Base-by-base conservation (phyloP, 2,797 vertebrate genomes). In the Kryptolebias ocellatus region DNA sequence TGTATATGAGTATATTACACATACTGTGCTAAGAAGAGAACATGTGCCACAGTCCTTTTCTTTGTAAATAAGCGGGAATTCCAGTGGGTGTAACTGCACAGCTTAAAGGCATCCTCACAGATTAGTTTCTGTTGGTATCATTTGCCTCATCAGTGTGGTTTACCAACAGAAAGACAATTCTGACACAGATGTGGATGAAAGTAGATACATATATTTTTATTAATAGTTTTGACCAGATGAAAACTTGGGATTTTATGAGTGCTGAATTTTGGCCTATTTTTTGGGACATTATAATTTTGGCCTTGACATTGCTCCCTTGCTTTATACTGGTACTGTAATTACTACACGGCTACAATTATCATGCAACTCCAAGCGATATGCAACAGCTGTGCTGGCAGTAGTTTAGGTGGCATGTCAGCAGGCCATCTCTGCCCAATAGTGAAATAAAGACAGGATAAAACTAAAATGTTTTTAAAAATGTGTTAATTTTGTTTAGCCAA, bases 71-170 rank as follows among this genome's bases (percentile, higher is more conserved):
- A 62, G 65, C 80, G 63, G 57, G 42, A 70, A 81, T 72, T 83
- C 75, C 62, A 78, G 62, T 50, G 76, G 60, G 67, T 67, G 83
- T 76, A 83, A 83, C 61, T 51, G 39, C 61, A 81, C 34, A 72
- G 71, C 76, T 49, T 2, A 69, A 61, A 77, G 70, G 58, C n/a
- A 3, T 79, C 84, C 81, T 80, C 64, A 81, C 39, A 53, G 62
- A 64, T 82, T 76, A 70, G 28, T 44, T 51, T 68, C 55, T 56
- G 52, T 47, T 53, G 52, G 37, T 79, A 49, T 86, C 70, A 79
- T 77, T 79, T 76, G 29, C 42, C 64, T 24, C 44, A 58, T 69
- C 61, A 53, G 7, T 78, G 80, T 9, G 72, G 79, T 83, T 84
- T 61, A 78, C 79, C 74, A 69, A 67, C 60, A 69, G 53, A 76